Base-by-base conservation (phyloP, 2,888 invertebrate species). In the Leptinotarsa juncta region DNA sequence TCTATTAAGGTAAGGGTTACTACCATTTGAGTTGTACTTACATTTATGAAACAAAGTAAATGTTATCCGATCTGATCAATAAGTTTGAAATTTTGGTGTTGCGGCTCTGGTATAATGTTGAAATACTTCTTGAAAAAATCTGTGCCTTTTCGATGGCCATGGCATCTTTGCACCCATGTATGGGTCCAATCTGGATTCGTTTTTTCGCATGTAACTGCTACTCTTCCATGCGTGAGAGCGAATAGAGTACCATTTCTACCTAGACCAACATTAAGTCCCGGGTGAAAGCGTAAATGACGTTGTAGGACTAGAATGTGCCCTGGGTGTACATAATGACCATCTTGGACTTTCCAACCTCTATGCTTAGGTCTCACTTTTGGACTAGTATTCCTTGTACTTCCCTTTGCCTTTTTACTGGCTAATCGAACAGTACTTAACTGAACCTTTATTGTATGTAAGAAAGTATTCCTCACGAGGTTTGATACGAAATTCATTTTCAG, bases 121-220 rank as follows among this genome's bases (percentile, higher is more conserved):
- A 92, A 95, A 85, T 96, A 95, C 84, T 96, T 96, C 86, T 97
- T 97, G 83, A 92, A 92, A 78, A 96, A 93, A 1, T 89, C 90
- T 80, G 92, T 91, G 1, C 91, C 88, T 82, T 92, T 89, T 73
- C 94, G 89, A 0, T 92, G 92, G 0, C 88, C 89, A 86, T 95
- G 93, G 83, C 91, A 87, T 77, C 91, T 87, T 83, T 92, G 90
- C 49, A 96, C 89, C 94, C 95, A 94, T 0, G 91, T 90, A 83
- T 95, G 94, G 18, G 93, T 91, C 93, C 94, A 95, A 82, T 95
- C 91, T 0, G 94, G 94, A 75, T 96, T 92, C 71, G 94, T 90
- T 83, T 93, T 91, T 85, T 98, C 97, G 88, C 95, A 95, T 0
- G 96, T 94, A 0, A 97, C 90, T 18, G 93, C 87, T 0, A 97